Evolutionary conservation across 1,140 invertebrate species (phyloP).

Genomic region (Cydia fagiglandana): DNA sequence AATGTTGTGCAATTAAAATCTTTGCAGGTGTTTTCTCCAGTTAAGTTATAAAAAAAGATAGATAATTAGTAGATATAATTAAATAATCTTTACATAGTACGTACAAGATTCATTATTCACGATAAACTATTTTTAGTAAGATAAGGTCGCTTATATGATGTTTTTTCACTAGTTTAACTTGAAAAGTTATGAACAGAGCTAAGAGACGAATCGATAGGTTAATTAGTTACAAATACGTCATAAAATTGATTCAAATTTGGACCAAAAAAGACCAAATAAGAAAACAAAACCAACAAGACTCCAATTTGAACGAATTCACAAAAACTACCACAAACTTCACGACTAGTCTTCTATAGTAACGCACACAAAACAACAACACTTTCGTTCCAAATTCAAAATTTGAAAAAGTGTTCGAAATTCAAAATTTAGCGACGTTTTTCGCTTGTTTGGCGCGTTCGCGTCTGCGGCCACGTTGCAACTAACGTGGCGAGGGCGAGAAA

Average conservation of each 20-base stretch:
- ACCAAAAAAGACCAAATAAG: neutral
- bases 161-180: neutral
- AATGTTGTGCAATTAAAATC: neutral
- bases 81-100: too few relatives aligned
- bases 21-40: neutral
- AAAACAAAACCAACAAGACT: neutral
- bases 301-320: neutral
- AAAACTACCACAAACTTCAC: constrained; percentile 4
- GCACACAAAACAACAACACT: neutral
- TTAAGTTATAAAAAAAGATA: neutral
- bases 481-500: constrained; percentile 39
- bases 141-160: neutral
- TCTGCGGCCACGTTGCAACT: constrained; percentile 71
- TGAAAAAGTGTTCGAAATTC: neutral
- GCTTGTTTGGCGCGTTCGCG: constrained; percentile 51
- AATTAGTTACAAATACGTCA: neutral
- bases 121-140: neutral
- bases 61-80: too few relatives aligned
- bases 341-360: neutral
- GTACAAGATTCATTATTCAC: too few relatives aligned
- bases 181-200: constrained; percentile 7
- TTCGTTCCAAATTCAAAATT: neutral
- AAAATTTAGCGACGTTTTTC: constrained; percentile 32
- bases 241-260: neutral
- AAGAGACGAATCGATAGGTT: neutral